A percentile compares a stretch with the other conserved stretches of the same genome.
phyloP scores from a whole-genome alignment of 2,113 vertebrate species.

The Gymnobelideus leadbeateri region DNA sequence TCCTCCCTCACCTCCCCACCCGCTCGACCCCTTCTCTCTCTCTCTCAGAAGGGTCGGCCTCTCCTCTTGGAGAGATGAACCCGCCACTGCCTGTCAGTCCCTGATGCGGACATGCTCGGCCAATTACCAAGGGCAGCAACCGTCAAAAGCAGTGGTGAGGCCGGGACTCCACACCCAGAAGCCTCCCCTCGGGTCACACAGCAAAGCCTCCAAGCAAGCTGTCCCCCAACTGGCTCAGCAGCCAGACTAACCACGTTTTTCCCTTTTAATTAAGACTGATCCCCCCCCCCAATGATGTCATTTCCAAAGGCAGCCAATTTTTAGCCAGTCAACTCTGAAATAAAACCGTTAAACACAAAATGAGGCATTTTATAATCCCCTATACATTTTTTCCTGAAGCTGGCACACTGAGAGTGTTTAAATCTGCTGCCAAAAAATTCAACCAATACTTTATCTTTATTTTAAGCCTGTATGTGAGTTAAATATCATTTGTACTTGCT shows the following conservation, averaged over 20 bases:
- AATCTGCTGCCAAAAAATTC: constrained; percentile 33
- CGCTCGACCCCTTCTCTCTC: background rate
- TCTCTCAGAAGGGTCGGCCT: background rate
- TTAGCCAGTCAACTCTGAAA: constrained; percentile 65
- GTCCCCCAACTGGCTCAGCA: background rate
- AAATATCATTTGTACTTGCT: constrained; percentile 13
- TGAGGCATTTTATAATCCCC: constrained; percentile 45
- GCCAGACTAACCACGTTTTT: background rate
- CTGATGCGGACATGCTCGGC: background rate
- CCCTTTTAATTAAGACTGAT: constrained; percentile 21
- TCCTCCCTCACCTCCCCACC: background rate
- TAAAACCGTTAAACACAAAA: constrained; percentile 55
- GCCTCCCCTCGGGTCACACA: background rate
- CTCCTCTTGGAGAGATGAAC: accelerated
- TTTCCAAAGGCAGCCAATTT: constrained; percentile 58
- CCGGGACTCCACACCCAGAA: background rate
- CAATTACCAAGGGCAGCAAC: constrained; percentile 53
- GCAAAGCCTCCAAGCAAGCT: background rate
- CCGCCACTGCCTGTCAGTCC: background rate
- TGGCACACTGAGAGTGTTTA: constrained; percentile 26
- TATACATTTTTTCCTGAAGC: constrained; percentile 18
- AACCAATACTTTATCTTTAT: constrained; percentile 1
- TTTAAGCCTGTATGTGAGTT: background rate
- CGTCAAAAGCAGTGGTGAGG: constrained; percentile 46
- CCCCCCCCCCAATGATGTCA: background rate